Evolutionary conservation across 1,140 invertebrate genomes (phyloP), one percentile per base, ranked within the genome.

Genomic region (Bombus superbus): DNA sequence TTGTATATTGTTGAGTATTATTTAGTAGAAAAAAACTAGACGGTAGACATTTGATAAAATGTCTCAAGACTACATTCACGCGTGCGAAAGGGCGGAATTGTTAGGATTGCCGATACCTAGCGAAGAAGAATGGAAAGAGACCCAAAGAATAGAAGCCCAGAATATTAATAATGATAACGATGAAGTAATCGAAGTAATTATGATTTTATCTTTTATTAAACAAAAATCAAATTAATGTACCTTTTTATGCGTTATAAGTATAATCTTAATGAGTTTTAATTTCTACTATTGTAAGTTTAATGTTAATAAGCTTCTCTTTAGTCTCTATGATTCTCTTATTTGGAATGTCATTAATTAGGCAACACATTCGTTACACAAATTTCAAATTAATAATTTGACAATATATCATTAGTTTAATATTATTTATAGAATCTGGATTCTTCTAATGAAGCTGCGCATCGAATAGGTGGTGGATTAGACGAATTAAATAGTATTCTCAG

Each of bases 401-500:
- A 4, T 6, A 25, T 22, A 28, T 77, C 35, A n/a, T 53, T 18
- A 66, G 47, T 38, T 9, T 66, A 44, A 15, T 66, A 72, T 69
- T 57, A 69, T 82, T 90, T 91, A 73, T 85, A 98, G 97, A 96
- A 97, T 90, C 92, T 98, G 28, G 95, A 97, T 68, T 92, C 95
- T 71, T 96, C 97, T 90, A 96, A 97, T 80, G 98, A 99, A 92
- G 95, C 96, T 81, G 91, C 98, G 8, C 96, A 97, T 89, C 96
- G 96, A 81, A 96, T 97, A 2, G 96, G 96, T 75, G 96, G 97
- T 80, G 98, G 98, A 87, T 95, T 99, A n/a, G 97, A 98, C 77
- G 97, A 98, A 92, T 96, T 99, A 47, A 98, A 98, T 91, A 97
- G 96, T 38, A 98, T 98, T 81, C 94, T 98, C 62, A 96, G 96